These are phyloP conservation scores for Heliothis subflexa DNA, from an alignment of 1,140 invertebrate species.

Conservation along the genomic window DNA sequence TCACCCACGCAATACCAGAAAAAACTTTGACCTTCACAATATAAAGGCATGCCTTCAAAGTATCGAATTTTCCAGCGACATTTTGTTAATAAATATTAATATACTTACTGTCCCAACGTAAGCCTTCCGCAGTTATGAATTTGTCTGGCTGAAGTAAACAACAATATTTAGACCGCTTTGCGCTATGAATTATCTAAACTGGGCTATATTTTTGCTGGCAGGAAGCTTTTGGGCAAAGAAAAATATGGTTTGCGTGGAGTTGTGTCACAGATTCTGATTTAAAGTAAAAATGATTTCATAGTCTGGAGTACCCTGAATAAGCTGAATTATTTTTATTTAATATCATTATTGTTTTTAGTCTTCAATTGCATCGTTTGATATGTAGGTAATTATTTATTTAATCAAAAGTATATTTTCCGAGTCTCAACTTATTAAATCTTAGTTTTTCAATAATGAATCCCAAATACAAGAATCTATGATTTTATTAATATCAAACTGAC, in stretches of 20 bases:
- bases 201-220: slow-evolving; percentile 2
- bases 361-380: too few species aligned
- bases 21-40: slow-evolving; percentile 27
- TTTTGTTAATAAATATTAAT: background rate
- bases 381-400: background rate
- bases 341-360: too few species aligned
- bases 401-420: background rate
- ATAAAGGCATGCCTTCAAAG: background rate
- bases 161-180: slow-evolving; percentile 20
- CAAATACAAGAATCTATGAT: background rate
- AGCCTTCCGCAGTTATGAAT: slow-evolving; percentile 21
- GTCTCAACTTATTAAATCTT: too few species aligned
- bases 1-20: slow-evolving; percentile 20
- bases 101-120: background rate
- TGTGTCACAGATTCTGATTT: background rate
- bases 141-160: slow-evolving; percentile 13
- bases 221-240: slow-evolving; percentile 19
- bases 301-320: background rate
- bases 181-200: slow-evolving; percentile 30
- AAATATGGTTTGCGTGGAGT: slow-evolving; percentile 9
- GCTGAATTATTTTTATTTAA: too few species aligned
- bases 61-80: background rate
- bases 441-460: background rate
- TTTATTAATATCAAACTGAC: too few species aligned
- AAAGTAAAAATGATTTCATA: background rate